phyloP scores from a whole-genome alignment of 2,113 vertebrate genomes.

The Trichomycterus rosablanca region DNA sequence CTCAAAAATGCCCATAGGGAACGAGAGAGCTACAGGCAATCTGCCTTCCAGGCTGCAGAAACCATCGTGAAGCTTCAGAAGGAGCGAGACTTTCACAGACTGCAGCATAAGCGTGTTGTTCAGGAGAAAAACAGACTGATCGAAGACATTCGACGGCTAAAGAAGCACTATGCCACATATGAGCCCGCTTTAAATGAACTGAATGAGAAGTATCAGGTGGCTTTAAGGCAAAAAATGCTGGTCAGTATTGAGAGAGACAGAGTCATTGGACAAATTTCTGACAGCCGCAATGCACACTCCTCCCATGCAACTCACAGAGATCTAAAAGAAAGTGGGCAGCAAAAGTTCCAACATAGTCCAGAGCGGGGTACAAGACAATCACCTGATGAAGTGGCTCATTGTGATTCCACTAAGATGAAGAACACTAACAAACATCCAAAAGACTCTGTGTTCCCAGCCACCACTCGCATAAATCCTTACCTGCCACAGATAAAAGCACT shows the following conservation, averaged over 20 bases:
- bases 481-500: conserved; percentile 45
- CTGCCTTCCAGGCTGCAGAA: conserved; percentile 64
- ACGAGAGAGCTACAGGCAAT: conserved; percentile 64
- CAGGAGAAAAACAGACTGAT: conserved; percentile 82
- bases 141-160: conserved; percentile 77
- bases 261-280: conserved; percentile 59
- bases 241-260: conserved; percentile 74
- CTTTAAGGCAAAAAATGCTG: conserved; percentile 75
- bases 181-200: conserved; percentile 72
- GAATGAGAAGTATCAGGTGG: conserved; percentile 76
- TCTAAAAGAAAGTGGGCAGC: neutral
- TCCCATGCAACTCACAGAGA: neutral
- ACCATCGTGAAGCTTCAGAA: conserved; percentile 71
- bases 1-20: conserved; percentile 70
- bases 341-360: conserved; percentile 5
- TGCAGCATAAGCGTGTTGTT: conserved; percentile 74
- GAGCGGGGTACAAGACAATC: conserved; percentile 45
- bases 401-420: conserved; percentile 29
- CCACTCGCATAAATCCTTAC: conserved; percentile 46
- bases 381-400: conserved; percentile 18
- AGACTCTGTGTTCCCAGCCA: conserved; percentile 68
- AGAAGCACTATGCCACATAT: conserved; percentile 73
- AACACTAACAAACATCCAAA: conserved; percentile 41
- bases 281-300: conserved; percentile 51
- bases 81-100: conserved; percentile 75